Base-by-base conservation (phyloP, 2,113 vertebrate genomes). In the Tympanuchus pallidicinctus region DNA sequence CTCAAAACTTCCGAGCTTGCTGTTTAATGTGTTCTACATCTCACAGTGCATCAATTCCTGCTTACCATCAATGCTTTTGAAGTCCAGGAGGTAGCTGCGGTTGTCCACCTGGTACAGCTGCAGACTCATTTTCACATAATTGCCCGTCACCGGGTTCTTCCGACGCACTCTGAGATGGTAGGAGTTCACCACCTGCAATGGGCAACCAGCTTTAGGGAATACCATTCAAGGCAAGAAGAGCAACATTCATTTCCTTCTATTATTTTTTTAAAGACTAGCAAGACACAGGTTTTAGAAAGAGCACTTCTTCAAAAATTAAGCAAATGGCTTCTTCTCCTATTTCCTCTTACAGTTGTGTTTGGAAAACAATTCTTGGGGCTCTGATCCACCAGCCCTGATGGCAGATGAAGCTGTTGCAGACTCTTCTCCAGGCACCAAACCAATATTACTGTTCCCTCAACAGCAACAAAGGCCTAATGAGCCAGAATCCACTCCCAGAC, bases 61-160 rank as follows among this genome's bases (percentile, higher is more conserved):
- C 98, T 97, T 95, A 99, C 99, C 99, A 75, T 99, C 99, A 1
- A 99, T 99, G 97, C 99, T 99, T 96, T 99, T 99, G 96, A 99
- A 99, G 97, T 99, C 99, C 88, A 99, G 97, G 81, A 99, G 98
- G 93, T 99, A 99, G 96, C 99, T 99, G 91, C 99, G 98, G 93
- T 98, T 99, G 97, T 99, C 99, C 93, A 99, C 99, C 95, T 99
- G 98, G 97, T 99, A 99, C n/a, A 99, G 98, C 95, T 99, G 99
- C 86, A 99, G 98, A 92, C 99, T 99, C 99, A 99, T 99, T 96
- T 99, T 99, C 96, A 99, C 98, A 20, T 99, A 98, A 91, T 98
- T 99, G 52, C 99, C 99, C 0, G 99, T 99, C 48, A 99, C 99
- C 0, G 99, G 98, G 92, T 99, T 99, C 98, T 98, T 99, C 91